Evolutionary conservation across 2,888 invertebrate species (phyloP).

Genomic region (Heliconius charithonia): DNA sequence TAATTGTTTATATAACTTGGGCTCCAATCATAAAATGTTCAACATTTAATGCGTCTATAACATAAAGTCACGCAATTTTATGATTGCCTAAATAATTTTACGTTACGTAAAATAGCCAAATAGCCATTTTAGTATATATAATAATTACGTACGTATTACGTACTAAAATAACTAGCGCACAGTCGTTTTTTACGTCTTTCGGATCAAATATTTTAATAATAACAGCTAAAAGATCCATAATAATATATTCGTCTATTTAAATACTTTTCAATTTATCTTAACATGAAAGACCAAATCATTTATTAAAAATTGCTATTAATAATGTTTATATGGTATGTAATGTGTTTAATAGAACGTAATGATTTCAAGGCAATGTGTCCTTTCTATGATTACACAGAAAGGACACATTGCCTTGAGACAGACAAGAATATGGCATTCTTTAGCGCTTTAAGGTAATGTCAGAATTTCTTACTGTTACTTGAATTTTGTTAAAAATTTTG

Average conservation of each 20-base stretch:
- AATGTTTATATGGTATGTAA: not conserved
- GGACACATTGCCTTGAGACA: too few relatives aligned
- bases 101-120: not conserved
- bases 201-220: not conserved
- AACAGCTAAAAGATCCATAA: not conserved
- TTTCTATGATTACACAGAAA: too few relatives aligned
- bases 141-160: too few relatives aligned
- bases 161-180: not conserved
- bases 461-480: not conserved
- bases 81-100: constrained; percentile 32
- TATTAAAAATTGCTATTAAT: not conserved
- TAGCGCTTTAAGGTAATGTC: not conserved
- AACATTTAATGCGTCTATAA: constrained; percentile 27
- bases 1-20: constrained; percentile 1
- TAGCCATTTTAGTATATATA: too few relatives aligned
- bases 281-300: not conserved
- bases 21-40: constrained; percentile 29
- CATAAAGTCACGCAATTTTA: constrained; percentile 40
- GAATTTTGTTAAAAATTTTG: not conserved
- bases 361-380: too few relatives aligned
- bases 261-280: not conserved
- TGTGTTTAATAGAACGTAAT: too few relatives aligned
- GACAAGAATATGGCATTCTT: too few relatives aligned
- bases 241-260: not conserved
- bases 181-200: too few relatives aligned